Evolutionary conservation across 2,888 invertebrate species (phyloP), one percentile per base, ranked within the genome.

Genomic region (Drosophila siamana): DNA sequence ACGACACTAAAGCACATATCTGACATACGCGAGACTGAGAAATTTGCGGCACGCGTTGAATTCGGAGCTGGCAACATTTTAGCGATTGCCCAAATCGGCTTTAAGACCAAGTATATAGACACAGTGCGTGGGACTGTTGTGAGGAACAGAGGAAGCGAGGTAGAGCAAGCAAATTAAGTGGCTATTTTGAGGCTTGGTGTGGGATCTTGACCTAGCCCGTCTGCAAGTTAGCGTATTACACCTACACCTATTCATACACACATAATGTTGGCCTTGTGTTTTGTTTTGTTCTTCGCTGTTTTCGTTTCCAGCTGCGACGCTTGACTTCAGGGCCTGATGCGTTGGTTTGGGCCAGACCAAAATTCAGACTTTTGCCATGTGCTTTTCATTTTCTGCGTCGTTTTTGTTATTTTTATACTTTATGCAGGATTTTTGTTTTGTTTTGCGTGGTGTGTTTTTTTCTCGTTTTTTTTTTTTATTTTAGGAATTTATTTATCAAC

Each of bases 401-500:
- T 46, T 40, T 51, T 28, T 43, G 33, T 61, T 56, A 38, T 46
- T 56, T 56, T 56, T 19, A 38, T 56, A 46, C 44, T 33, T 55
- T 46, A 54, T 46, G 28, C 36, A 26, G 30, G 26, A 11, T 48
- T 43, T 30, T 13, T 19, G 16, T 15, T 44, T 38, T 43, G 59
- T 47, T 28, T 19, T 3, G 19, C 19, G 3, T 19, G 2, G 11
- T 51, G 50, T 51, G 40, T 30, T 33, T 57, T 30, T 51, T n/a
- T n/a, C n/a, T n/a, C n/a, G n/a, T n/a, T n/a, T n/a, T n/a, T n/a
- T n/a, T n/a, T n/a, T 66, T 68, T 38, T 51, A 66, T 86, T 71
- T 70, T 72, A 73, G 62, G 77, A 87, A 77, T 81, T 86, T 82
- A 82, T 83, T 83, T 83, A 82, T 83, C 86, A 87, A 79, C 77